Evolutionary conservation across 2,888 invertebrate genomes (phyloP).

Genomic region (Amblyteles armatorius): DNA sequence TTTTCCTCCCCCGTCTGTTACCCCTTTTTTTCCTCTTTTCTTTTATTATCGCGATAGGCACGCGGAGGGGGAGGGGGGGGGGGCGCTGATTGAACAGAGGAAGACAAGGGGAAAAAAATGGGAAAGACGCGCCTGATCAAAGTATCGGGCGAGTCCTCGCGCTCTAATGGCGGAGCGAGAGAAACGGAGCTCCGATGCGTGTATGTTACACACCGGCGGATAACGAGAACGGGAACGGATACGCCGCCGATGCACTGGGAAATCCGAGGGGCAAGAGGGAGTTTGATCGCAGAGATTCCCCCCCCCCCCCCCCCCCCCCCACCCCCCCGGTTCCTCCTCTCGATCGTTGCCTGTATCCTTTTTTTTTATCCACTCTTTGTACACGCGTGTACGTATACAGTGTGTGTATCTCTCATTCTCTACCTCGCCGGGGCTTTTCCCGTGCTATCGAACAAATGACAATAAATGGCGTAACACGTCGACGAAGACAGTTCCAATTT

Average conservation of each 20-base stretch:
- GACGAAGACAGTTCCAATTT: constrained; percentile 81
- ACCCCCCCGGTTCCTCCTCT: neutral
- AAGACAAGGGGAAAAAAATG: constrained; percentile 16
- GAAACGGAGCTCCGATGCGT: constrained; percentile 26
- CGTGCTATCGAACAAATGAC: constrained; percentile 80
- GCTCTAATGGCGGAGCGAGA: constrained; percentile 31
- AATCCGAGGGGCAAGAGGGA: constrained; percentile 36
- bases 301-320: neutral
- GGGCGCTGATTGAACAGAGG: neutral
- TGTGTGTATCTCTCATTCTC: constrained; percentile 10
- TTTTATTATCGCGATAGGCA: constrained; percentile 50
- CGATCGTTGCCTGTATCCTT: constrained; percentile 3
- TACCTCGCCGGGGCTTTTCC: neutral
- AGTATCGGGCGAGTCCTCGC: constrained; percentile 57
- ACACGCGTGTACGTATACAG: neutral
- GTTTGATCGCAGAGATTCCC: constrained; percentile 58
- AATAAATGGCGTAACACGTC: constrained; percentile 80
- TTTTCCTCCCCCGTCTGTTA: constrained; percentile 12
- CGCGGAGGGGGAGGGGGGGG: neutral
- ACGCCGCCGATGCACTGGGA: constrained; percentile 18
- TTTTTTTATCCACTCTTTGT: constrained; percentile 21
- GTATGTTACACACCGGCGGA: constrained; percentile 28
- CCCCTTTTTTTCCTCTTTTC: constrained; percentile 8
- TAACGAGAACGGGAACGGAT: constrained; percentile 34
- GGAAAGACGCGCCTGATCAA: constrained; percentile 61